Evolutionary conservation across 1,140 invertebrate species (phyloP).

Genomic region (Heliconius himera): DNA sequence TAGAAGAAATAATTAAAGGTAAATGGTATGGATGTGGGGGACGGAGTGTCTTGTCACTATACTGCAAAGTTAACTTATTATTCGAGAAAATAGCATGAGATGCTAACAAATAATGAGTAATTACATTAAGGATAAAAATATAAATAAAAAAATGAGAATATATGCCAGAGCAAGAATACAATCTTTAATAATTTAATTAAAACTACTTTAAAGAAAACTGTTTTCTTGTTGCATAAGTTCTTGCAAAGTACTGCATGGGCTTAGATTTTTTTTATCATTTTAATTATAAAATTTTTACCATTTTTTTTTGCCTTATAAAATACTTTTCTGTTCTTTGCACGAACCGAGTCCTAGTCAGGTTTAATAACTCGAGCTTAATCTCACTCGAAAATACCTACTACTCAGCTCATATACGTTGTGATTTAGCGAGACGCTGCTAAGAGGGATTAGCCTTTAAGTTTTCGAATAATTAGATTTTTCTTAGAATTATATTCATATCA

Average conservation of each 20-base stretch:
- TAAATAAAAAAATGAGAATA: background rate
- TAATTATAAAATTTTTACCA: background rate
- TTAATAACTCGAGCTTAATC: constrained; percentile 52
- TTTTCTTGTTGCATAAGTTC: no score
- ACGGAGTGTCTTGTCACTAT: no score
- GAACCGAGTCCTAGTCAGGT: constrained; percentile 27
- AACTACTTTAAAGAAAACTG: no score
- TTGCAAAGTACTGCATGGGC: no score
- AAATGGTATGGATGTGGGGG: background rate
- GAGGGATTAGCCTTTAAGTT: constrained; percentile 30
- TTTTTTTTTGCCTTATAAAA: no score
- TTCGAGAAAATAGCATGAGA: no score
- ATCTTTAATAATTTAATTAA: no score
- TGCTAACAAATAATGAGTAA: background rate
- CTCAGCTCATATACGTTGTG: constrained; percentile 37
- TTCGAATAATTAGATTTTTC: constrained; percentile 35
- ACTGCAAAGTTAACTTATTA: no score
- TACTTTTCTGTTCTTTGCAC: background rate
- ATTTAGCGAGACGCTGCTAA: constrained; percentile 39
- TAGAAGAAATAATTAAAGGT: background rate
- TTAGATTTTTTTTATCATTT: background rate
- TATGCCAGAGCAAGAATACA: no score
- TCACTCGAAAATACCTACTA: constrained; percentile 33
- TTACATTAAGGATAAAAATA: background rate
- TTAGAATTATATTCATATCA: constrained; percentile 9